A percentile compares a stretch with the other conserved stretches of the same genome.
Evolutionary conservation across 2,113 vertebrate species (phyloP).

Genomic region (Vireo altiloquus): DNA sequence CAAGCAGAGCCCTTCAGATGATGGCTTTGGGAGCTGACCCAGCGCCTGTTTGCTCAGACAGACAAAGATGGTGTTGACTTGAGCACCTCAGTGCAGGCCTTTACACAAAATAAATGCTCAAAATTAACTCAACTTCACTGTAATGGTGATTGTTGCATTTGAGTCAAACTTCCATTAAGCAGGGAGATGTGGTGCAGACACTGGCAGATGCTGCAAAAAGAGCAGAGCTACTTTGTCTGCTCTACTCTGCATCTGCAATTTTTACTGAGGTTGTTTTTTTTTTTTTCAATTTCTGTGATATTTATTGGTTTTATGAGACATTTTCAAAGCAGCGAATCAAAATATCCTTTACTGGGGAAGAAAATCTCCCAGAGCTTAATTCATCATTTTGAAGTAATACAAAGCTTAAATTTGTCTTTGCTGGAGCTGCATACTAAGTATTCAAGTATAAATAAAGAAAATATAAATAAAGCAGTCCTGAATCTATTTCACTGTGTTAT

Average conservation of each 20-base stretch:
- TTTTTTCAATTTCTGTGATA: constrained; percentile 34
- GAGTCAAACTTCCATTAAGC: background rate
- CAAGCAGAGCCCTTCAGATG: background rate
- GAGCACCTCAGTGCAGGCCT: background rate
- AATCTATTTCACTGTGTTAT: constrained; percentile 48
- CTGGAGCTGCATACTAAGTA: constrained; percentile 29
- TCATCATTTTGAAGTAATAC: constrained; percentile 56
- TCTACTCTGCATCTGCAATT: background rate
- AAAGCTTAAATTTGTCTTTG: constrained; percentile 46
- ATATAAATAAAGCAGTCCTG: constrained; percentile 20
- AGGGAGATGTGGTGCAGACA: background rate
- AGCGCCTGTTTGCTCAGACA: background rate
- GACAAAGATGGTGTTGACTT: background rate
- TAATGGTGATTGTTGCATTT: background rate
- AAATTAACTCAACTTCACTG: background rate
- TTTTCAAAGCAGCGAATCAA: background rate
- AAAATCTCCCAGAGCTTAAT: constrained; percentile 57
- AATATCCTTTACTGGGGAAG: constrained; percentile 27
- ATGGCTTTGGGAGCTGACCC: background rate
- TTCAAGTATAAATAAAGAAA: constrained; percentile 58
- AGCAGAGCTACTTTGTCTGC: background rate
- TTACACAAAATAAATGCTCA: background rate
- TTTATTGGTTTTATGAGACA: constrained; percentile 20
- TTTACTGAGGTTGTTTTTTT: rapidly evolving
- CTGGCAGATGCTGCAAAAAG: background rate